These are phyloP conservation scores for Hassar affinis DNA, from an alignment of 2,113 vertebrate species.

Conservation along the genomic window DNA sequence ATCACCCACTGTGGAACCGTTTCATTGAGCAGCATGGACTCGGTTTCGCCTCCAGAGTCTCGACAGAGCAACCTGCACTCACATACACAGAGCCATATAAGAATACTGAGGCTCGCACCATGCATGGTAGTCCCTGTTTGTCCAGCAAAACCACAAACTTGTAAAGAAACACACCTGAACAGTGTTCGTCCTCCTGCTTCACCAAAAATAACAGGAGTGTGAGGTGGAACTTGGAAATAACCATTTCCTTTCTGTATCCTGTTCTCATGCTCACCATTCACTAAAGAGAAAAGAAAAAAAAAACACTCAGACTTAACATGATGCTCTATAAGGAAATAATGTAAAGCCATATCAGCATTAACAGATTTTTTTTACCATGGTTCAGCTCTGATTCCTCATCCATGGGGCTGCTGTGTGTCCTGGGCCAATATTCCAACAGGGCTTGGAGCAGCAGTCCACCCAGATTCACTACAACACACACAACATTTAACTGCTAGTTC, in stretches of 20 bases:
- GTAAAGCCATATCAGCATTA: background rate
- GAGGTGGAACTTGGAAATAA: constrained; percentile 97
- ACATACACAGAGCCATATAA: background rate
- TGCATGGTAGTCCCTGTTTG: background rate
- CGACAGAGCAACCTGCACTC: constrained; percentile 87
- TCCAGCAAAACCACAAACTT: background rate
- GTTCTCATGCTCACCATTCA: constrained; percentile 94
- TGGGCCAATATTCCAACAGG: constrained; percentile 94
- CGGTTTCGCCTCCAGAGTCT: constrained; percentile 95
- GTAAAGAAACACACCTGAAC: constrained; percentile 78
- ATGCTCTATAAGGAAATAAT: background rate
- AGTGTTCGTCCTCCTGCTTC: constrained; percentile 95
- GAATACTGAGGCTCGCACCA: background rate
- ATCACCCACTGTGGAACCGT: constrained; percentile 98
- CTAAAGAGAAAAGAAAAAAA: constrained; percentile 60
- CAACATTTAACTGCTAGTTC: background rate
- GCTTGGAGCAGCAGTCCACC: constrained; percentile 96
- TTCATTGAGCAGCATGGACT: constrained; percentile 98
- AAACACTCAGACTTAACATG: too few species aligned
- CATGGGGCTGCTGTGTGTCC: constrained; percentile 93
- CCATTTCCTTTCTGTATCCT: constrained; percentile 95
- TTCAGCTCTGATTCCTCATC: constrained; percentile 96
- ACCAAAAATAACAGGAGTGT: constrained; percentile 97
- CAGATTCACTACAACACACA: constrained; percentile 81
- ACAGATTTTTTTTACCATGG: constrained; percentile 58